These are phyloP conservation scores for Balearica regulorum DNA, from an alignment of 2,797 vertebrate species.

Conservation along the genomic window DNA sequence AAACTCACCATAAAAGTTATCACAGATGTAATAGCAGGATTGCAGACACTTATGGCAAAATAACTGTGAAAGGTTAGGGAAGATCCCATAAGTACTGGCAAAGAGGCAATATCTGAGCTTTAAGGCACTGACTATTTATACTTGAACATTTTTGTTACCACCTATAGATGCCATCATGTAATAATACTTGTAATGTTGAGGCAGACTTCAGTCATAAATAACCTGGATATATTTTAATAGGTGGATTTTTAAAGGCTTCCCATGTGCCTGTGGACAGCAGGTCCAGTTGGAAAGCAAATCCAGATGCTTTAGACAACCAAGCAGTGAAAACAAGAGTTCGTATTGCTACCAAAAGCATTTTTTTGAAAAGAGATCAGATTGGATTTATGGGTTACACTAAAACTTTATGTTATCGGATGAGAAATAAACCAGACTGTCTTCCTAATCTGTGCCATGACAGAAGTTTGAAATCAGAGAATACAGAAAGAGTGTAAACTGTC, in stretches of 20 bases:
- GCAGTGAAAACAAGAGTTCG: neutral
- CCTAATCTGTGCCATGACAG: neutral
- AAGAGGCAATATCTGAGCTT: neutral
- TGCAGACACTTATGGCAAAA: neutral
- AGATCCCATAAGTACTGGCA: neutral
- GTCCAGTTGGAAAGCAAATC: neutral
- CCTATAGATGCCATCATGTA: neutral
- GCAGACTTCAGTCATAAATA: neutral
- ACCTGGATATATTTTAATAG: neutral
- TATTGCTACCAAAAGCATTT: neutral
- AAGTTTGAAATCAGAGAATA: neutral
- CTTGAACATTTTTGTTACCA: neutral
- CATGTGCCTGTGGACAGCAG: neutral
- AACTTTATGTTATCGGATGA: neutral
- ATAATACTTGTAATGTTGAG: neutral
- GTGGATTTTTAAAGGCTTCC: neutral
- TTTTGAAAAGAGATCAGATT: neutral
- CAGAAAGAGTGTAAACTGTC: neutral
- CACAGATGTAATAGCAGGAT: neutral
- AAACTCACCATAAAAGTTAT: neutral
- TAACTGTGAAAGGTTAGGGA: neutral
- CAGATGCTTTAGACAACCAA: neutral
- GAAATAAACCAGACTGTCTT: neutral
- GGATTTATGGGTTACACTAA: neutral
- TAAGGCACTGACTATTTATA: neutral